These are phyloP conservation scores for Montipora cactus DNA, from an alignment of 64 coral and sea anemone genomes.

Conservation along the genomic window DNA sequence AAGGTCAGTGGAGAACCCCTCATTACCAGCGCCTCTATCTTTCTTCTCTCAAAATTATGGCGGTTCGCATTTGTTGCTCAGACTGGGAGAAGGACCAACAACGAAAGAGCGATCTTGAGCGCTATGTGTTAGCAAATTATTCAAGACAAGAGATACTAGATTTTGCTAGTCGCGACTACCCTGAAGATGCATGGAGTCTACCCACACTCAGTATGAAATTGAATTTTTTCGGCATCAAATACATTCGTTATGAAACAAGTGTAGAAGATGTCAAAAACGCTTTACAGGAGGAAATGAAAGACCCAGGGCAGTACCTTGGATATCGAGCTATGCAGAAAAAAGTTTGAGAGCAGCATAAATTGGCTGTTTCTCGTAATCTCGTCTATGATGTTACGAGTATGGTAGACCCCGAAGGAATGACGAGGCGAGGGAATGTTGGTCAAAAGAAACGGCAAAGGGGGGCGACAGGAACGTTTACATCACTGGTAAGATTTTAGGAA, in stretches of 20 bases:
- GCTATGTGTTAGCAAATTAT: constrained; percentile 17
- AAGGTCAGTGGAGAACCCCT: constrained; percentile 16
- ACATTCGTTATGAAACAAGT: constrained; percentile 19
- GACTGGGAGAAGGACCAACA: constrained; percentile 39
- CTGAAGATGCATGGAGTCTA: constrained; percentile 62
- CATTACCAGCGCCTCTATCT: background rate
- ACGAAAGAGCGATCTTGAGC: constrained; percentile 19
- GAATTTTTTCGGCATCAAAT: constrained; percentile 56
- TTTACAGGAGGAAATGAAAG: constrained; percentile 21
- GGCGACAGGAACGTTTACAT: constrained; percentile 37
- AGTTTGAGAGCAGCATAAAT: constrained; percentile 31
- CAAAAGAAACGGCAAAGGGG: constrained; percentile 18
- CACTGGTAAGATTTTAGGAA: constrained; percentile 32
- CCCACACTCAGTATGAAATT: constrained; percentile 43
- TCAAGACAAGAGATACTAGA: background rate
- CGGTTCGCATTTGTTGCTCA: background rate
- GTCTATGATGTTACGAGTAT: constrained; percentile 70
- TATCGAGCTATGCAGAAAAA: constrained; percentile 48
- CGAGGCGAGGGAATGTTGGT: constrained; percentile 47
- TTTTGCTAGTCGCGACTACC: constrained; percentile 9
- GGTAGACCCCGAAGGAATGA: constrained; percentile 60
- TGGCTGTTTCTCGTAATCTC: constrained; percentile 41
- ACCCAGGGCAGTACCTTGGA: constrained; percentile 26
- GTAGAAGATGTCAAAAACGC: constrained; percentile 51
- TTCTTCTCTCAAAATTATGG: constrained; percentile 27